Percentiles rank a stretch among this genome's conserved stretches.
These are phyloP conservation scores for Eustalomyia histrio DNA, from an alignment of 2,888 invertebrate species.

Conservation along the genomic window DNA sequence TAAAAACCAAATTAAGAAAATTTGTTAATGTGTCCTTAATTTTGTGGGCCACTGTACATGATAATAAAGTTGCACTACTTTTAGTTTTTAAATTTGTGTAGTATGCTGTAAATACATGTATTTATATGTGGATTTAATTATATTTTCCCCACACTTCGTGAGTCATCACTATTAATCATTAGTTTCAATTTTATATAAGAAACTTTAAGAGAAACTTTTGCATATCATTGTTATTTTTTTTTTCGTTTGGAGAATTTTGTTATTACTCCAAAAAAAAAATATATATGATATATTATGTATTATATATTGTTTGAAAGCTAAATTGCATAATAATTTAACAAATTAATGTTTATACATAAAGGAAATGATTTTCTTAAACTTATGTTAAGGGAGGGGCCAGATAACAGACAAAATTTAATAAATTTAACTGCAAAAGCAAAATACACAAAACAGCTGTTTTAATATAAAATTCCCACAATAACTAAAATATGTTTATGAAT, in stretches of 20 bases:
- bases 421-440: not conserved
- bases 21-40: too few species aligned
- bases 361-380: constrained; percentile 38
- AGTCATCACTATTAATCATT: constrained; percentile 16
- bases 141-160: constrained; percentile 11
- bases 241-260: not conserved
- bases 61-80: constrained; percentile 7
- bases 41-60: too few species aligned
- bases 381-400: constrained; percentile 16
- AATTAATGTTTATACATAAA: constrained; percentile 19
- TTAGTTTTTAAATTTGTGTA: not conserved
- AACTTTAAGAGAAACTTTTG: constrained; percentile 3
- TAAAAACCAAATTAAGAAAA: too few species aligned
- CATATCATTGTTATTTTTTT: constrained; percentile 30
- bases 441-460: constrained; percentile 40
- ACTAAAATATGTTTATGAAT: not conserved
- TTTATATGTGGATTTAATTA: not conserved
- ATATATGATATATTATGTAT: not conserved
- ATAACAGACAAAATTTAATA: constrained; percentile 7
- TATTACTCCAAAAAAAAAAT: not conserved
- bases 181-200: not conserved
- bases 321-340: constrained; percentile 44
- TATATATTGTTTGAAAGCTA: constrained; percentile 17
- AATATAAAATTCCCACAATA: constrained; percentile 47
- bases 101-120: not conserved